Percentiles rank a stretch among this genome's conserved stretches.
Evolutionary conservation across 2,888 invertebrate genomes (phyloP).

Genomic region (Anticlea derivata): DNA sequence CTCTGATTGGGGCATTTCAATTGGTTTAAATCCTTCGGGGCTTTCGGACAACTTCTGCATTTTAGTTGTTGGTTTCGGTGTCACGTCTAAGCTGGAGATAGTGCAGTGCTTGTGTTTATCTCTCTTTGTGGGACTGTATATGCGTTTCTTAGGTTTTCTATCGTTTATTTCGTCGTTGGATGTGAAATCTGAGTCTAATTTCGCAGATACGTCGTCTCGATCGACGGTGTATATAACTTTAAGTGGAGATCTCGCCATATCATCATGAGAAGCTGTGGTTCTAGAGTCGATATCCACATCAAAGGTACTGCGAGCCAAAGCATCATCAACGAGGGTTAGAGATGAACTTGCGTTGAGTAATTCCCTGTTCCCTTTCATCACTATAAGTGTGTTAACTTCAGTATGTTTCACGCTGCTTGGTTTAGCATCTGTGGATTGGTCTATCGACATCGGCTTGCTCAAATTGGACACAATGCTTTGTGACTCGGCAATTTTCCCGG

Average conservation of each 20-base stretch:
- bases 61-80: conserved; percentile 63
- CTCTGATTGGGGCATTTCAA: neutral
- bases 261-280: conserved; percentile 1
- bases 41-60: conserved; percentile 57
- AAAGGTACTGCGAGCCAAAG: conserved; percentile 26
- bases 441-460: conserved; percentile 43
- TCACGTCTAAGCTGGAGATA: conserved; percentile 43
- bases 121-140: conserved; percentile 47
- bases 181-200: conserved; percentile 41
- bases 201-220: conserved; percentile 18
- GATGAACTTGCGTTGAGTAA: conserved; percentile 60
- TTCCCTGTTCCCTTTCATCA: conserved; percentile 64
- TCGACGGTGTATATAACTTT: conserved; percentile 47
- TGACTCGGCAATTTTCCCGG: conserved; percentile 18
- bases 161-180: conserved; percentile 39
- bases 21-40: neutral
- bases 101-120: conserved; percentile 33
- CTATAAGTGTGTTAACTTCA: conserved; percentile 64
- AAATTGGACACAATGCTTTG: conserved; percentile 35
- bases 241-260: conserved; percentile 36
- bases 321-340: conserved; percentile 66
- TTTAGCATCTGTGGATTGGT: conserved; percentile 44
- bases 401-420: conserved; percentile 43
- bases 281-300: conserved; percentile 12
- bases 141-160: conserved; percentile 54